Conservation (phyloP, 1,140 invertebrate genomes). For the Panonychus citri region DNA sequence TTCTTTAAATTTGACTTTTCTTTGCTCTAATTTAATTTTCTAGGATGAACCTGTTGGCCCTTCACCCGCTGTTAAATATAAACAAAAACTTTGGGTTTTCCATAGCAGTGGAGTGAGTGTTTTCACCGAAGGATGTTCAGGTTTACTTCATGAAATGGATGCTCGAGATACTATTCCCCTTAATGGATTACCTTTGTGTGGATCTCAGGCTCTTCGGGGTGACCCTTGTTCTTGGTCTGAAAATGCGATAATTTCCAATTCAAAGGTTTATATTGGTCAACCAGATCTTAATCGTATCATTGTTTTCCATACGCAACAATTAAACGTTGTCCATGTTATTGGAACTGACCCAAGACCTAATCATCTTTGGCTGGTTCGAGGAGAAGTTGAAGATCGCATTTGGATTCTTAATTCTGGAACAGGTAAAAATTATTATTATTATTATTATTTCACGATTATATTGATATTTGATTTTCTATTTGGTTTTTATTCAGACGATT, state of each 20-base stretch:
- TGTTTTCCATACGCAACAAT: conserved; percentile 7
- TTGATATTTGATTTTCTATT: too few species aligned
- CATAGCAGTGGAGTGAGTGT: conserved; percentile 8
- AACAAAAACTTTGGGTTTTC: conserved; percentile 34
- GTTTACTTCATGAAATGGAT: conserved; percentile 7
- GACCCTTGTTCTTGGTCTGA: conserved; percentile 5
- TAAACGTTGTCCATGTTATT: conserved; percentile 8
- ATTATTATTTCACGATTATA: background rate
- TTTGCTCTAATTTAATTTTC: background rate
- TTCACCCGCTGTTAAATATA: conserved; percentile 45
- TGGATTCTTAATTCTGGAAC: conserved; percentile 9
- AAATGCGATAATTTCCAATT: background rate
- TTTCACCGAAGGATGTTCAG: conserved; percentile 1
- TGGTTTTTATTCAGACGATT: background rate
- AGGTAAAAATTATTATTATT: background rate
- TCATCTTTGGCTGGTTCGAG: conserved; percentile 1
- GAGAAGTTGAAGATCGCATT: conserved; percentile 3
- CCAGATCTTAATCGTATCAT: conserved; percentile 10
- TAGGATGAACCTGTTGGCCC: conserved; percentile 18
- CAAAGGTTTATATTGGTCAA: conserved; percentile 6
- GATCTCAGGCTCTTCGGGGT: background rate
- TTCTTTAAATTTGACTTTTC: too few species aligned
- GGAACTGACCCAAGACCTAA: conserved; percentile 9
- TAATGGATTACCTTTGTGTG: conserved; percentile 9
- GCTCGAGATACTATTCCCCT: conserved; percentile 5